A percentile compares a stretch with the other conserved stretches of the same genome.
phyloP scores from a whole-genome alignment of 2,797 vertebrate species.

The Peromyscus attwateri region DNA sequence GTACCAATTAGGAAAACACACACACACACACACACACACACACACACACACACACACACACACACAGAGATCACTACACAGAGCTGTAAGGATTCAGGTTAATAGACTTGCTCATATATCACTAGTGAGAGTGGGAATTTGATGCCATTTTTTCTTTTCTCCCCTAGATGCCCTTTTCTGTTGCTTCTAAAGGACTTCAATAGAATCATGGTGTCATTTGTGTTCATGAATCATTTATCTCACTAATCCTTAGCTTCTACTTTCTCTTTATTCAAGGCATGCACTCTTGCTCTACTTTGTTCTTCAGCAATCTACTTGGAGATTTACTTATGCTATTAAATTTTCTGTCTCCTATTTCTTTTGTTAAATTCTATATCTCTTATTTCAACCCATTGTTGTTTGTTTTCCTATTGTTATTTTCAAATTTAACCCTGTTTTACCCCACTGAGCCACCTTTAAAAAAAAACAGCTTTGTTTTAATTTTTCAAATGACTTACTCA shows the following conservation, averaged over 20 bases:
- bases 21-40: neutral
- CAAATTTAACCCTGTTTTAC: neutral
- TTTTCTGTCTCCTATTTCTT: neutral
- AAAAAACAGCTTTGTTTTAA: neutral
- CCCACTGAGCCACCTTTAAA: neutral
- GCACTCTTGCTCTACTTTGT: neutral
- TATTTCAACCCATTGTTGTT: neutral
- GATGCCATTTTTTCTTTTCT: neutral
- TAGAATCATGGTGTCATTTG: neutral
- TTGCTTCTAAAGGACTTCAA: neutral
- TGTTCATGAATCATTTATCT: neutral
- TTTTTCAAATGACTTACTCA: neutral
- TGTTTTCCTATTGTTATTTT: neutral
- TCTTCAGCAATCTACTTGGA: neutral
- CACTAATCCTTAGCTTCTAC: neutral
- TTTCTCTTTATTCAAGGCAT: slow-evolving; percentile 9
- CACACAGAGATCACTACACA: neutral
- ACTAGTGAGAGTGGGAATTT: neutral
- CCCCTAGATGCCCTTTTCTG: neutral
- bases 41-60: no score
- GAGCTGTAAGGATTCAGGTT: neutral
- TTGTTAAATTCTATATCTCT: neutral
- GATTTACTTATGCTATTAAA: neutral
- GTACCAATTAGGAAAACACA: neutral
- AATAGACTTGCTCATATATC: neutral